These are phyloP conservation scores for Neoaliturus tenellus DNA, from an alignment of 2,888 invertebrate genomes.

Conservation along the genomic window DNA sequence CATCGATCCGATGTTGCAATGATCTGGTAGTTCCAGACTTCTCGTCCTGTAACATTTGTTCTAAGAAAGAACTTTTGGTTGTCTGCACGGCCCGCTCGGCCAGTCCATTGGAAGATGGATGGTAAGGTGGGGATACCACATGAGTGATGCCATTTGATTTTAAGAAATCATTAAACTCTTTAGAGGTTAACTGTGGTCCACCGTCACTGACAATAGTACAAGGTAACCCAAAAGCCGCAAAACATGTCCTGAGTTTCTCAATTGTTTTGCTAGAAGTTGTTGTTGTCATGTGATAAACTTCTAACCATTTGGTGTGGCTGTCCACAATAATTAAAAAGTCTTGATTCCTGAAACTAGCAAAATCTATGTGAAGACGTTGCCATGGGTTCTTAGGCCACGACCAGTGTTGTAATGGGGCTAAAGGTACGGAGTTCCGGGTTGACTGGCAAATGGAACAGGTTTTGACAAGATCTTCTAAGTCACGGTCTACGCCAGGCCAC, in stretches of 20 bases:
- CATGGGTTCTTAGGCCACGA: slow-evolving; percentile 41
- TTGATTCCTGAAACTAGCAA: slow-evolving; percentile 12
- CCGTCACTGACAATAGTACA: slow-evolving; percentile 26
- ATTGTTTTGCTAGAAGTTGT: slow-evolving; percentile 22
- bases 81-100: slow-evolving; percentile 66
- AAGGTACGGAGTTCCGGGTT: slow-evolving; percentile 57
- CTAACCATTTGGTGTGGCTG: slow-evolving; percentile 59
- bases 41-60: slow-evolving; percentile 24
- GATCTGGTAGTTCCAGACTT: slow-evolving; percentile 23
- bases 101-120: slow-evolving; percentile 59
- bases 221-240: slow-evolving; percentile 23
- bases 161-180: slow-evolving; percentile 45
- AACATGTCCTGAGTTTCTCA: slow-evolving; percentile 16
- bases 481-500: slow-evolving; percentile 44
- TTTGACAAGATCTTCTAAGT: slow-evolving; percentile 50
- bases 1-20: slow-evolving; percentile 61
- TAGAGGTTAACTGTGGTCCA: slow-evolving; percentile 32
- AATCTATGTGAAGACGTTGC: slow-evolving; percentile 41
- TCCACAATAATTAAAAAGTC: slow-evolving; percentile 55
- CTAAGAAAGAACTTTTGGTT: slow-evolving; percentile 62
- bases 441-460: slow-evolving; percentile 58
- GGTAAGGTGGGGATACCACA: not conserved
- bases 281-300: slow-evolving; percentile 33
- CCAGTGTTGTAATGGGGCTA: slow-evolving; percentile 62
- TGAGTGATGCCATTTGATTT: slow-evolving; percentile 25